Base-by-base conservation (phyloP, 2,113 vertebrate species). In the Globicephala melas region DNA sequence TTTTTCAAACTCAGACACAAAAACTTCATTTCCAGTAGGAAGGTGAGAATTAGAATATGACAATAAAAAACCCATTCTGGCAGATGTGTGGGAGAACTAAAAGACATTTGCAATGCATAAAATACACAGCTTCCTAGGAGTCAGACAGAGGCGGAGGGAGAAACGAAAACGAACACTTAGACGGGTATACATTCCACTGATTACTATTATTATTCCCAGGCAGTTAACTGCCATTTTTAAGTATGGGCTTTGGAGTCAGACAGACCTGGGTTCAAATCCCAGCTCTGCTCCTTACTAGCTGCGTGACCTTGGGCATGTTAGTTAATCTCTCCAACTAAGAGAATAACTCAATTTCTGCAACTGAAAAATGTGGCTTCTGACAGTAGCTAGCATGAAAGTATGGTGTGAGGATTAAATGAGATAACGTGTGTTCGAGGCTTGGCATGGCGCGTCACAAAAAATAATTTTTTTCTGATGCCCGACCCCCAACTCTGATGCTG, bases 21-120 rank as follows among this genome's bases (percentile, higher is more conserved):
- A 92, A 93, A 89, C 26, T 38, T n/a, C 73, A 53, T 74, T 94
- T 96, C 79, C 73, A 79, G 89, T 41, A 92, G 89, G 86, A 93
- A 98, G 81, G 97, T 97, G 97, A 97, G 92, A 97, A 97, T 97
- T 92, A 95, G 92, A 97, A 96, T 53, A 84, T 88, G 89, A 96
- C 91, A 95, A 84, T 96, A 80, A 91, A 92, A 96, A 70, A 41
- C 23, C 70, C 79, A 68, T 0, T 1, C 60, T 83, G 6, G 6
- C 89, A 95, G 70, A 92, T 85, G 84, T 58, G 96, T 94, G 94
- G 96, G 96, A 76, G 93, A 63, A n/a, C 82, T 91, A 89, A 44
- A 80, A 96, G 91, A 96, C 88, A 97, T 63, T 79, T 15, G 60
- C 86, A 71, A 65, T 58, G 95, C 65, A 83, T 58, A 91, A 91